Evolutionary conservation across 2,888 invertebrate species (phyloP), one percentile per base, ranked within the genome.

Genomic region (Synanthedon tipuliformis): DNA sequence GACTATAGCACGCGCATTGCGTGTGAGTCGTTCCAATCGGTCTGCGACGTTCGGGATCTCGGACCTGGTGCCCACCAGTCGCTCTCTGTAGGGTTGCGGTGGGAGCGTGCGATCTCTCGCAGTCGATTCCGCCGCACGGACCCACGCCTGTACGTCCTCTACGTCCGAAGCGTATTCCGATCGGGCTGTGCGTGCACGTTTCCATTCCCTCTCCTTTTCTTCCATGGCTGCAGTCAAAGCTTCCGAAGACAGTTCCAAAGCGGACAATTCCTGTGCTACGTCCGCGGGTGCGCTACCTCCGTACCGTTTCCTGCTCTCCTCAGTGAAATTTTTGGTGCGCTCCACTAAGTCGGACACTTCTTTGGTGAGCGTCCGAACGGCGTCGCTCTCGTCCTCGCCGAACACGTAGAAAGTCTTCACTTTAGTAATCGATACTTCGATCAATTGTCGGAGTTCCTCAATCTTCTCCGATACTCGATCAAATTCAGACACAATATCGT

Each of bases 171-270:
- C 80, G 78, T 95, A 96, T 62, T 96, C 96, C 52, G 92, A 90
- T 54, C 95, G 91, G 55, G 94, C 90, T 13, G 94, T 94, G 66
- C 92, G 91, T 23, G 96, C 96, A 59, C 95, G 92, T 76, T 95
- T 95, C 83, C 94, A 93, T 76, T 95, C 95, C 73, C 94, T 90
- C 69, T 93, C 92, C 78, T 95, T 95, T 70, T 95, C 94, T 71
- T 95, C 96, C 94, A 96, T 94, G 51, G 91, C 91, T 65, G 92
- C 92, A 52, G 91, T 89, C 54, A 95, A 89, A 58, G 92, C 91
- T 79, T 97, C 96, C 51, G 93, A 90, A 53, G 94, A 88, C 61
- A 96, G 82, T 81, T 96, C 96, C 68, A 96, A 88, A 58, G 93
- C 90, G 51, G 94, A 95, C 62, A 96, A 86, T 83, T 94, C 92